These are phyloP conservation scores for Tenthredo mesomela DNA, from an alignment of 2,888 invertebrate species.

Conservation along the genomic window DNA sequence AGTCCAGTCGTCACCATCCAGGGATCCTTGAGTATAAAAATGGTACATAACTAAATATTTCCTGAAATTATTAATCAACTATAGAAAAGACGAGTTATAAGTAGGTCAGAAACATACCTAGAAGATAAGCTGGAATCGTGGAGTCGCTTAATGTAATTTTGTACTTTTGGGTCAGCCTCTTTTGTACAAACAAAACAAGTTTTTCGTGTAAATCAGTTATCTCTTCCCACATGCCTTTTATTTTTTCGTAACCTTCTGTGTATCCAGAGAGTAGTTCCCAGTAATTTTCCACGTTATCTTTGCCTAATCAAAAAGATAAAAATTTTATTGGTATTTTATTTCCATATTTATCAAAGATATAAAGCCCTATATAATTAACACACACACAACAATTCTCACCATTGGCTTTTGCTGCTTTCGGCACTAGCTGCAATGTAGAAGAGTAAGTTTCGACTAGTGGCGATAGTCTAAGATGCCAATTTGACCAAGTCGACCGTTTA, in stretches of 20 bases:
- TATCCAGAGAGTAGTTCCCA: constrained; percentile 72
- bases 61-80: not conserved
- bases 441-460: constrained; percentile 65
- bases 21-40: constrained; percentile 63
- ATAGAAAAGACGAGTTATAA: not conserved
- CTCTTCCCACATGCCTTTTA: constrained; percentile 64
- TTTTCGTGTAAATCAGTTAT: constrained; percentile 65
- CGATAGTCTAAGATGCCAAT: constrained; percentile 67
- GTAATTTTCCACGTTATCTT: constrained; percentile 63
- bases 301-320: constrained; percentile 58
- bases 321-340: not conserved
- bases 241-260: constrained; percentile 64
- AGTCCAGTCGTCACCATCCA: constrained; percentile 71
- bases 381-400: constrained; percentile 61
- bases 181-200: constrained; percentile 64
- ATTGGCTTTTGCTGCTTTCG: constrained; percentile 69
- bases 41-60: not conserved
- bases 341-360: not conserved
- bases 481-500: constrained; percentile 67
- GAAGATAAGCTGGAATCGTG: constrained; percentile 68
- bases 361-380: not conserved
- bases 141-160: constrained; percentile 59
- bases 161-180: constrained; percentile 66
- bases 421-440: constrained; percentile 62
- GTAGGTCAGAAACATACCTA: constrained; percentile 63